These are phyloP conservation scores for Tetropium fuscum DNA, from an alignment of 2,888 invertebrate species.

Conservation along the genomic window DNA sequence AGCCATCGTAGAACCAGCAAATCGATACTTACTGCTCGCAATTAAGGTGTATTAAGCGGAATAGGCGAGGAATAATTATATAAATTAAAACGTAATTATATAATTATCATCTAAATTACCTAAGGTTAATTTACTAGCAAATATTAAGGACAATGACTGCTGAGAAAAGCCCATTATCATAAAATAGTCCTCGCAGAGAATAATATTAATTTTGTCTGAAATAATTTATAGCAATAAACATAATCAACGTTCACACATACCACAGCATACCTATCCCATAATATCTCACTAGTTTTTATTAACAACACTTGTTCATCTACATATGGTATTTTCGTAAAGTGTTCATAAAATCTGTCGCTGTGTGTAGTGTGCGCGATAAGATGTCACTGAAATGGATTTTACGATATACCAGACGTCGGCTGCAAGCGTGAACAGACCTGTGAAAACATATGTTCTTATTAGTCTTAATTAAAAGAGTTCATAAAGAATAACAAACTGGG, in stretches of 20 bases:
- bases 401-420: constrained; percentile 54
- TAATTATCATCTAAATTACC: constrained; percentile 1
- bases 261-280: constrained; percentile 23
- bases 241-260: constrained; percentile 30
- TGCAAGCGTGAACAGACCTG: constrained; percentile 39
- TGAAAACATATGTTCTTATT: constrained; percentile 57
- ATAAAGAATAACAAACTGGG: constrained; percentile 38
- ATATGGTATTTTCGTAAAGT: constrained; percentile 32
- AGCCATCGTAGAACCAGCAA: too few species aligned
- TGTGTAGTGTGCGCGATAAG: constrained; percentile 39
- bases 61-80: too few species aligned
- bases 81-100: background rate
- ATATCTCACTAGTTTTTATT: constrained; percentile 28
- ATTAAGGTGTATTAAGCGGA: too few species aligned
- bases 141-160: constrained; percentile 17
- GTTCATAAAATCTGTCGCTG: constrained; percentile 58
- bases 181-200: constrained; percentile 19
- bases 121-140: constrained; percentile 17
- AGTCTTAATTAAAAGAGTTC: constrained; percentile 51
- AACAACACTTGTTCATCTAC: constrained; percentile 29
- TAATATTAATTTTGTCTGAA: constrained; percentile 25
- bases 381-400: constrained; percentile 53
- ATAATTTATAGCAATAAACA: constrained; percentile 31
- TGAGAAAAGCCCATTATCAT: constrained; percentile 13
- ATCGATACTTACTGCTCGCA: too few species aligned